Evolutionary conservation across 1,140 invertebrate species (phyloP).

Genomic region (Trichonephila clavata): DNA sequence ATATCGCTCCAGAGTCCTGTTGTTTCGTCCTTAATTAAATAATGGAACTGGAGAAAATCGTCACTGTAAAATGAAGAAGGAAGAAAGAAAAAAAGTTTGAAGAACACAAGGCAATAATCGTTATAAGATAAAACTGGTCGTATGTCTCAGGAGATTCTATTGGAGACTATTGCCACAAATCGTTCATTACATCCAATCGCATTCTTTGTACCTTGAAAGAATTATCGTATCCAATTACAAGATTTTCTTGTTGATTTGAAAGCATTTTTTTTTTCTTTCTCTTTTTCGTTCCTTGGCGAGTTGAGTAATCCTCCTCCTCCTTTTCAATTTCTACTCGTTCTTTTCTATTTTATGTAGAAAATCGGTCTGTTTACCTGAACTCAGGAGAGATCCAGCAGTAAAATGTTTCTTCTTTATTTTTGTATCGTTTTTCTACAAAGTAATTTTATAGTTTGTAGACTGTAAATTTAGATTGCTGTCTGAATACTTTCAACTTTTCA

Average conservation of each 20-base stretch:
- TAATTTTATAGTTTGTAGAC: background rate
- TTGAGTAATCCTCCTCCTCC: background rate
- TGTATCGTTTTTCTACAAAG: background rate
- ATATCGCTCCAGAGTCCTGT: background rate
- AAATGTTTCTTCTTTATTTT: slow-evolving; percentile 1
- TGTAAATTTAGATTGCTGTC: slow-evolving; percentile 5
- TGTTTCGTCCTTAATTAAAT: slow-evolving; percentile 60
- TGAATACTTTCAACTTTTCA: slow-evolving; percentile 12
- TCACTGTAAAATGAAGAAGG: slow-evolving; percentile 5
- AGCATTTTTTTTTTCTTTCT: slow-evolving; percentile 49
- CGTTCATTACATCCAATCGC: slow-evolving; percentile 64
- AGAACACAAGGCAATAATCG: slow-evolving; percentile 49
- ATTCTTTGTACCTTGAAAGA: slow-evolving; percentile 60
- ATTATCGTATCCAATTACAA: slow-evolving; percentile 74
- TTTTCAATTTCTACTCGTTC: background rate
- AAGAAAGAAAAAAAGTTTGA: background rate
- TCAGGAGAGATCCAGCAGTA: background rate
- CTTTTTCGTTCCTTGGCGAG: background rate
- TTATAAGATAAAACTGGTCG: slow-evolving; percentile 46
- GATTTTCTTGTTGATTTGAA: slow-evolving; percentile 67
- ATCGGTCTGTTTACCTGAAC: background rate
- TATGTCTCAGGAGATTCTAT: slow-evolving; percentile 55
- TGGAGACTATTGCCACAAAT: slow-evolving; percentile 66
- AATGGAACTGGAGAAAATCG: slow-evolving; percentile 52
- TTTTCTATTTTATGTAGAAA: background rate